Percentiles rank a stretch among this genome's conserved stretches.
Conservation (phyloP, 2,888 invertebrate genomes). For the Erynnis tages region DNA sequence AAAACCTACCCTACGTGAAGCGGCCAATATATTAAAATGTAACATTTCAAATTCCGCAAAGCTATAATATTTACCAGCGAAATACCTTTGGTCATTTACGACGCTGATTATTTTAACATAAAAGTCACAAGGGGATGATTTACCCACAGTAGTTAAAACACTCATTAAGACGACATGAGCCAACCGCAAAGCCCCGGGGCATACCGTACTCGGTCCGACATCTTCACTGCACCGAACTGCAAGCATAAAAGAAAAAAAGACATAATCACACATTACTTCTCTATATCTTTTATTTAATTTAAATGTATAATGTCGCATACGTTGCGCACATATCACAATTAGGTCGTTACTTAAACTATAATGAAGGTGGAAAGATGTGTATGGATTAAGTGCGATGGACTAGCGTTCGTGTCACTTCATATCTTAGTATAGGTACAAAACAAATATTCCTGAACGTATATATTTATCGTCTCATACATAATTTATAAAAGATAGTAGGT, state of each 20-base stretch:
- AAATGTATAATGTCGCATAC: conserved; percentile 9
- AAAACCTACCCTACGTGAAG: too few relatives aligned
- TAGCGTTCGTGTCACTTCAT: not conserved
- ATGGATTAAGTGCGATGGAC: not conserved
- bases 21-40: too few relatives aligned
- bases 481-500: too few relatives aligned
- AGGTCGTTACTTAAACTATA: conserved; percentile 18
- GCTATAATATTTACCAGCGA: conserved; percentile 1
- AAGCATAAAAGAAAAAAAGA: conserved; percentile 15
- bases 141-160: conserved; percentile 71
- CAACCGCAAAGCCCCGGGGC: conserved; percentile 40
- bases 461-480: too few relatives aligned
- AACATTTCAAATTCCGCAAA: not conserved
- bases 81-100: conserved; percentile 17
- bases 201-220: conserved; percentile 54
- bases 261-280: conserved; percentile 16
- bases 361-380: conserved; percentile 8
- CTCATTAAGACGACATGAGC: conserved; percentile 65
- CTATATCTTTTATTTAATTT: conserved; percentile 3
- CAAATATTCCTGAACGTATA: too few relatives aligned
- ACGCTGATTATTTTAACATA: conserved; percentile 25
- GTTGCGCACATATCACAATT: conserved; percentile 13
- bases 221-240: conserved; percentile 48
- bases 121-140: conserved; percentile 58
- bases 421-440: too few relatives aligned